Conservation (phyloP, 30 jellyfish, hydroid and myxozoan genomes). For the Aurelia sp. region DNA sequence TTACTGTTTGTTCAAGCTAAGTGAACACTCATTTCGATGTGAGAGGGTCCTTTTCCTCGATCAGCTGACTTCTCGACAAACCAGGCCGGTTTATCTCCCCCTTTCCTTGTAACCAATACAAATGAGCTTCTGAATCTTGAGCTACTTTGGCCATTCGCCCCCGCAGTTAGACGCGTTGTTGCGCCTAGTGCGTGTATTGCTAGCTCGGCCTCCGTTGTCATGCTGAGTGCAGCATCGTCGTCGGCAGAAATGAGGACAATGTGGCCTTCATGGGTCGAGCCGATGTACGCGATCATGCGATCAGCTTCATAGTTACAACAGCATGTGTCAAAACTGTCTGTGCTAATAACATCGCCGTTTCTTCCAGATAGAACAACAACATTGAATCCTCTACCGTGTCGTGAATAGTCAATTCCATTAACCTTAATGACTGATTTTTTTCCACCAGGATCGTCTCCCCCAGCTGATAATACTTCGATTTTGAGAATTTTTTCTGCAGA, state of each 20-base stretch:
- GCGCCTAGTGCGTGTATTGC: neutral
- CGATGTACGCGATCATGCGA: neutral
- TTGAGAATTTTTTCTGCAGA: no score
- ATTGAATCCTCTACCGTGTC: neutral
- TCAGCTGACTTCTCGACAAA: constrained; percentile 1
- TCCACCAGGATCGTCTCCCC: constrained; percentile 2
- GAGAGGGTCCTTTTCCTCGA: constrained; percentile 2
- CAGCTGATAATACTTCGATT: neutral
- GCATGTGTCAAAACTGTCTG: neutral
- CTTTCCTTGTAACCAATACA: constrained; percentile 18
- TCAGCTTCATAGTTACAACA: neutral
- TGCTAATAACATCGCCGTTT: neutral
- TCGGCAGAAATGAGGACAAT: neutral
- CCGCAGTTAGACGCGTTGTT: neutral
- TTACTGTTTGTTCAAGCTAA: no score
- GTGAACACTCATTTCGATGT: no score
- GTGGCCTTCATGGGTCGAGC: neutral
- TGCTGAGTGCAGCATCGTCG: neutral
- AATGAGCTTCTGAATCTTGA: neutral
- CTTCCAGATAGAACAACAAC: constrained; percentile 5
- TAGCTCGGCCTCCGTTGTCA: neutral
- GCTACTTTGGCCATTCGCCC: neutral
- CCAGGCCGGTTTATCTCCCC: constrained; percentile 23
- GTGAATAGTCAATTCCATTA: neutral
- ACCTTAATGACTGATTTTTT: neutral